phyloP scores from a whole-genome alignment of 2,888 invertebrate species.

The Phengaris arion region DNA sequence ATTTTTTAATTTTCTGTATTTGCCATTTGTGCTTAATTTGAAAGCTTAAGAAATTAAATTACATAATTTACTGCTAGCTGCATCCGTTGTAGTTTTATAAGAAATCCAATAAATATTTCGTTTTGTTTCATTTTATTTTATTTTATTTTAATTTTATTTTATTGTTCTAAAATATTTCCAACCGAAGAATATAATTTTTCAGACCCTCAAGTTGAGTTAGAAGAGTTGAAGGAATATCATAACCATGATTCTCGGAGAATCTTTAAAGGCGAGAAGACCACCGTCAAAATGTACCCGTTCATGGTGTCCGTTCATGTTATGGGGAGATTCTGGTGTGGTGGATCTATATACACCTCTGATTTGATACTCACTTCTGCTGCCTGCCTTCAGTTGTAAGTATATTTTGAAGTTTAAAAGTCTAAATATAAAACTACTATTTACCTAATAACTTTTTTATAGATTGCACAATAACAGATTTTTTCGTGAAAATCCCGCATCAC shows the following conservation, averaged over 20 bases:
- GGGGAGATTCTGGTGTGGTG: slow-evolving; percentile 72
- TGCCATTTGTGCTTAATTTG: too few species aligned
- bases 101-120: too few species aligned
- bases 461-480: slow-evolving; percentile 72
- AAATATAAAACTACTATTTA: too few species aligned
- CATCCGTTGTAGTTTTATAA: too few species aligned
- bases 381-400: slow-evolving; percentile 65
- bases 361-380: slow-evolving; percentile 65
- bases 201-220: slow-evolving; percentile 64
- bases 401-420: too few species aligned
- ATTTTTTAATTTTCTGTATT: too few species aligned
- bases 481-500: slow-evolving; percentile 63
- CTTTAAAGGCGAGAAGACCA: slow-evolving; percentile 61
- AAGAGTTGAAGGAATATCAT: slow-evolving; percentile 56
- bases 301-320: slow-evolving; percentile 68
- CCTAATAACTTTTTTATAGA: slow-evolving; percentile 42
- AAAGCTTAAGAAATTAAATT: too few species aligned
- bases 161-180: too few species aligned
- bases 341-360: slow-evolving; percentile 59
- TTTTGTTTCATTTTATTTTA: too few species aligned
- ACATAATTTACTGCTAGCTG: too few species aligned
- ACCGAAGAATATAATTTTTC: background rate
- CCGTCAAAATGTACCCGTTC: slow-evolving; percentile 61
- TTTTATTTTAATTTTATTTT: too few species aligned
- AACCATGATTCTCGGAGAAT: slow-evolving; percentile 57